These are phyloP conservation scores for Drosophila stalkeri DNA, from an alignment of 2,888 invertebrate genomes.

Conservation along the genomic window DNA sequence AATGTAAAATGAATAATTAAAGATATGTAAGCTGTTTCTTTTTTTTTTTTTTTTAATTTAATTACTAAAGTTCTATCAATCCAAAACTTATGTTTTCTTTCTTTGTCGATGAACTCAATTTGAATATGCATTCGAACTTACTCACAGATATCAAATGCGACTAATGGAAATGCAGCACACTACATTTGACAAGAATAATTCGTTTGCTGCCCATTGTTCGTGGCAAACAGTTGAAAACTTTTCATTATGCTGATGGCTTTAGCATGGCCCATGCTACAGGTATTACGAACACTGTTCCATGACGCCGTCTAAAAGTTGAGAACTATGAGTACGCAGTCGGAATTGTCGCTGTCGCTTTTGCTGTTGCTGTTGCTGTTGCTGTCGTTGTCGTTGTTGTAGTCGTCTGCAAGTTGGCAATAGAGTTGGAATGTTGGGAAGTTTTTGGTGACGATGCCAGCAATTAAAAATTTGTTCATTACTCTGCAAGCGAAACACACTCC, in stretches of 20 bases:
- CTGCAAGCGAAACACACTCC: conserved; percentile 1
- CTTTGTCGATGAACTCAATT: background rate
- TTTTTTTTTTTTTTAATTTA: no score
- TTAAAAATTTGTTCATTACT: conserved; percentile 61
- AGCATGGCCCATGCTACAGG: conserved; percentile 41
- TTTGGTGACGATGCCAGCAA: conserved; percentile 49
- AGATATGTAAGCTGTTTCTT: background rate
- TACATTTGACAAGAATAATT: conserved; percentile 22
- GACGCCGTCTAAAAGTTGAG: conserved; percentile 50
- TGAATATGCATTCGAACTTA: background rate
- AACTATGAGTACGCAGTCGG: conserved; percentile 58
- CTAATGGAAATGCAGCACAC: conserved; percentile 11
- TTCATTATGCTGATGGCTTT: conserved; percentile 73
- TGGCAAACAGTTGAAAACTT: conserved; percentile 62
- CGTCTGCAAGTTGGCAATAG: conserved; percentile 50
- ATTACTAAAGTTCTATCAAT: no score
- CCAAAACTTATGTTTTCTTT: no score
- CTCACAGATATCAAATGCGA: background rate
- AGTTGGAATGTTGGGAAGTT: conserved; percentile 16
- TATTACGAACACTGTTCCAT: conserved; percentile 38
- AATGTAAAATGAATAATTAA: background rate
- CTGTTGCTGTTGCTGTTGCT: conserved; percentile 21
- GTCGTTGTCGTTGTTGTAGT: conserved; percentile 15
- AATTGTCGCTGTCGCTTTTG: conserved; percentile 38
- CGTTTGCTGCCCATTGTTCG: conserved; percentile 56